These are phyloP conservation scores for Hirundo rustica DNA, from an alignment of 2,797 vertebrate genomes.

Conservation along the genomic window DNA sequence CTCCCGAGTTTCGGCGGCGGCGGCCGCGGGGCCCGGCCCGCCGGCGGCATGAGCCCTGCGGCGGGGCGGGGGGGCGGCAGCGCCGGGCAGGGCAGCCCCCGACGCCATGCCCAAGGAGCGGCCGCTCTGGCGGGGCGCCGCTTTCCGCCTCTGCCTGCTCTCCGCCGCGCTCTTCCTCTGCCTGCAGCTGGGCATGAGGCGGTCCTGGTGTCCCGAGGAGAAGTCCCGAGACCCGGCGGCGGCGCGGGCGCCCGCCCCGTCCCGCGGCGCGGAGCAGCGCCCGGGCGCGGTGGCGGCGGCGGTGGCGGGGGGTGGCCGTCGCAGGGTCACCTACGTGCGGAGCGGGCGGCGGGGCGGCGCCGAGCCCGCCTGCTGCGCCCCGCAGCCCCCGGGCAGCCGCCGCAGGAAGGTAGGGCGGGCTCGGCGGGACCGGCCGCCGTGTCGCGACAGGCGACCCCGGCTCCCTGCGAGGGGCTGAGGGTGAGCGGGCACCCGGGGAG, in stretches of 20 bases:
- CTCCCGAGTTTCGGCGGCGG: neutral
- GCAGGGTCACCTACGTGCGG: conserved; percentile 79
- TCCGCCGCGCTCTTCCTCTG: conserved; percentile 79
- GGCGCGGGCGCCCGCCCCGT: neutral
- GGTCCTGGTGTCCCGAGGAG: neutral
- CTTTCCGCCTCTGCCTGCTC: conserved; percentile 77
- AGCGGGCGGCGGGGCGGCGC: conserved; percentile 60
- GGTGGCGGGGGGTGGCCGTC: conserved; percentile 43
- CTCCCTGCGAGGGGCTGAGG: neutral
- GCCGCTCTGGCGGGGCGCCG: conserved; percentile 62
- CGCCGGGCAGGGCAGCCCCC: neutral
- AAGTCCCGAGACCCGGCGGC: neutral
- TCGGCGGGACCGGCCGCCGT: neutral
- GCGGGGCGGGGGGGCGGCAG: neutral
- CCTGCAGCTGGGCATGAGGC: conserved; percentile 75
- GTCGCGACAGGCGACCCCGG: neutral
- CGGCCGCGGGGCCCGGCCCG: neutral
- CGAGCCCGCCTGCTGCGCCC: conserved; percentile 54
- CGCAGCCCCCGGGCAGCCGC: conserved; percentile 6
- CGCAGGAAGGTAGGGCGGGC: neutral
- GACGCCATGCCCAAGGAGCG: conserved; percentile 47
- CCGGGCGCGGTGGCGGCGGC: neutral
- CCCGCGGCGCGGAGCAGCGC: neutral
- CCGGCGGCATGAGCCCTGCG: neutral
- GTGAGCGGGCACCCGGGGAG: neutral